Base-by-base conservation (phyloP, 1,140 invertebrate genomes). In the Telenomus remus region DNA sequence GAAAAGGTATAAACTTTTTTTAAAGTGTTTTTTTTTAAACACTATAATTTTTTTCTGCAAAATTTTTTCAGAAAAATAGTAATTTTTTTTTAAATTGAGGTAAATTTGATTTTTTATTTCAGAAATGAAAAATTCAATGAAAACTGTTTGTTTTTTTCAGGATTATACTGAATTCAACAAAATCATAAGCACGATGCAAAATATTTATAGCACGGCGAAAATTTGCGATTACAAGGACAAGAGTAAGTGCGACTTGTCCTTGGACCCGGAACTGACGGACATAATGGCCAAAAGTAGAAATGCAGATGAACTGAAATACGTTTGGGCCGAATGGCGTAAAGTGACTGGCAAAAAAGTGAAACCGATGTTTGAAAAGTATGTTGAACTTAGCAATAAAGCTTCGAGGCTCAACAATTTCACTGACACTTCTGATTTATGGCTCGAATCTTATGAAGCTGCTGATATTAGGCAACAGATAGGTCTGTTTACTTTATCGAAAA, bases 171-270 rank as follows among this genome's bases (percentile, higher is more conserved):
- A 92, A 79, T 89, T 92, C 39, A 89, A 92, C 77, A 89, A 90
- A 56, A 87, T 91, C 0, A 86, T 92, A 2, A 92, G 91, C 3
- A 89, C 91, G 10, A 96, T 97, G 95, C 89, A 94, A 78, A 90
- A 90, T 0, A 93, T 93, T 56, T 96, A 95, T 78, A 92, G 93
- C 1, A 95, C 91, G n/a, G 92, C 94, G 0, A 95, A 94, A 86
- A 91, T 96, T 15, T 95, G 94, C 80, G 90, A 91, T 48, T 93
- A 88, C 72, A 90, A 91, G 14, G 86, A 94, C 71, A 71, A 69
- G 0, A 89, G 76, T 0, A 93, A 93, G 77, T 95, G 94, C 77
- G 90, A 94, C 79, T 81, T 95, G 0, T 86, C 89, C 11, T 87
- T 96, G 5, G 94, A 96, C 77, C 95, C 95, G 74, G 93, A 95